Evolutionary conservation across 2,113 vertebrate genomes (phyloP).

Genomic region (Ceratotherium simum): DNA sequence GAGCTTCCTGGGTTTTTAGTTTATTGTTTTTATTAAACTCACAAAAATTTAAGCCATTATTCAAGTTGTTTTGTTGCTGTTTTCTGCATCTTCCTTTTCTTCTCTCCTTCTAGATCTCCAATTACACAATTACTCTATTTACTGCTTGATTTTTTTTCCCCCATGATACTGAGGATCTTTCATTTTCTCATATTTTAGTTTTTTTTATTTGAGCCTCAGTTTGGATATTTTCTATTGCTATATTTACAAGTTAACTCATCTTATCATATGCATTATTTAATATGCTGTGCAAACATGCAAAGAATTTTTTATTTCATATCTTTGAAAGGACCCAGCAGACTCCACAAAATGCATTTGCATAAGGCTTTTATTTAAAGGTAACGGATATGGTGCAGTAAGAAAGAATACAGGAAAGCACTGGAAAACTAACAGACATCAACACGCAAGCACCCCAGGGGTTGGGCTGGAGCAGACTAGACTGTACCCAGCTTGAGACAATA

Average conservation of each 20-base stretch:
- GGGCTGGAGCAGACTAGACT: background rate
- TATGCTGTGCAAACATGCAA: background rate
- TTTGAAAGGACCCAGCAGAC: background rate
- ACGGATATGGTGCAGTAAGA: background rate
- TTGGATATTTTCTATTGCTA: background rate
- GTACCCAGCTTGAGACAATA: background rate
- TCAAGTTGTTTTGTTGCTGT: background rate
- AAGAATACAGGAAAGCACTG: background rate
- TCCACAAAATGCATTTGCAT: background rate
- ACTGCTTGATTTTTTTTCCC: background rate
- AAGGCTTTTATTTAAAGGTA: background rate
- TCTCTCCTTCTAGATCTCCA: background rate
- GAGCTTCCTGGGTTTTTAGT: background rate
- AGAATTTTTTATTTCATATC: background rate
- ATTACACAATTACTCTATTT: background rate
- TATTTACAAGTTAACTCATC: background rate
- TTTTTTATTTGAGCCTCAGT: background rate
- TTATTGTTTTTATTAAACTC: background rate
- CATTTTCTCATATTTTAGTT: background rate
- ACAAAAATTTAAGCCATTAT: background rate
- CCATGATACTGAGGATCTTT: background rate
- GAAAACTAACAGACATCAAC: background rate
- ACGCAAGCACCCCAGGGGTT: background rate
- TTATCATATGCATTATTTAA: background rate
- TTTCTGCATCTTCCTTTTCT: background rate